Evolutionary conservation across 2,797 vertebrate genomes (phyloP), one percentile per base, ranked within the genome.

Genomic region (Melanotaenia boesemani): DNA sequence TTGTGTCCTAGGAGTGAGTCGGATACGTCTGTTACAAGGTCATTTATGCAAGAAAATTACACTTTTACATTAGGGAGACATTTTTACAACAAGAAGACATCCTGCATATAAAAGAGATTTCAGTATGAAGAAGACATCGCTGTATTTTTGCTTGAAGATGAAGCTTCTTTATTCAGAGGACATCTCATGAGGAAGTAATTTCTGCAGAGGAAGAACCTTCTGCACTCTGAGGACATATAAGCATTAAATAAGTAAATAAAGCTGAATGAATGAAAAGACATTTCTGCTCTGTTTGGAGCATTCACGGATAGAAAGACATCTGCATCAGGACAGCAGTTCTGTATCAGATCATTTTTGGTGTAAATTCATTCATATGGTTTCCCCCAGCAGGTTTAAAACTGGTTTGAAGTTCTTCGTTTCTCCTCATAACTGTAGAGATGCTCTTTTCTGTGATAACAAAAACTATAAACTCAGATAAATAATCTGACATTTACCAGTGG

Each of bases 391-490:
- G 37, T 39, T 44, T 4, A 41, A 63, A 10, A 15, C 15, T 56
- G 26, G 10, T 36, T 10, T 3, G 32, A 8, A 9, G 24, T 32
- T 56, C 20, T 10, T 16, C 10, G 0, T 11, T 32, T 65, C 28
- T 22, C 20, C 36, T 44, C 26, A 13, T 30, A n/a, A 65, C 18
- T 57, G 16, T 54, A 32, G 11, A 57, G 3, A 46, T 44, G 30
- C 63, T 44, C 18, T 58, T 18, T 20, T 16, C 15, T 50, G 18
- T 34, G 36, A 56, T 36, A 26, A 48, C 6, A 34, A 58, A 63
- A 37, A n/a, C 56, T 58, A 41, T 36, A 12, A 59, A 60, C 50
- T 15, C 30, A 48, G 10, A 55, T 16, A 56, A 44, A 70, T 56
- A 60, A 37, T 52, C 57, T 57, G 52, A 59, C 46, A 32, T 73